Base-by-base conservation (phyloP, 2,888 invertebrate genomes). In the Andrena minutula region DNA sequence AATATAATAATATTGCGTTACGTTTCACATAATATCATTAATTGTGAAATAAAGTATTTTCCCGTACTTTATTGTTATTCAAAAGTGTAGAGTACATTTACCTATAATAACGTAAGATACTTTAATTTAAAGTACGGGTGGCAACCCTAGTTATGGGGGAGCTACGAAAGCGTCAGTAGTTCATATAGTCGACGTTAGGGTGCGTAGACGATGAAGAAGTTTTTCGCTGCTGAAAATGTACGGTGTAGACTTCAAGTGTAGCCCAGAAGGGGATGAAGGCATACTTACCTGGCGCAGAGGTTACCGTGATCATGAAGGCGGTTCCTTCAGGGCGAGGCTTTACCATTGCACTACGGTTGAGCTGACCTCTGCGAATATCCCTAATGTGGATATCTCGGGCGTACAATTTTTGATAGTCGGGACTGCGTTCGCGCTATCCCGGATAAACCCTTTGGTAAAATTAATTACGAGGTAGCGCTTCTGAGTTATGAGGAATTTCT, bases 221-320 rank as follows among this genome's bases (percentile, higher is more conserved):
- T 47, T 82, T 72, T 53, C 75, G 72, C 71, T 70, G 64, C 65
- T 56, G 63, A 5, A n/a, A n/a, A 8, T 47, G n/a, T 0, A 0
- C 8, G 0, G 7, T 2, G 26, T 7, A 26, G 56, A 8, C 35
- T 12, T 75, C 41, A 88, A 79, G 75, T 72, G 3, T 26, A 7
- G 1, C 16, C 16, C 10, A 49, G 61, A 20, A 7, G 23, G 8
- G 12, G 1, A 4, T 2, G 16, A 84, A 89, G 87, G 90, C 91
- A 92, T 92, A 91, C 95, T 95, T 95, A 95, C 95, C 94, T 95
- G 95, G 95, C 94, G 94, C 94, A 94, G 95, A 94, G 94, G 93
- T 89, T 93, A 94, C 94, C 94, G 93, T 94, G 95, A 95, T 95
- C 95, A 94, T 35, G 85, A 91, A 91, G 91, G 92, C 90, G 91